Evolutionary conservation across 2,888 invertebrate genomes (phyloP), one percentile per base, ranked within the genome.

Genomic region (Antheraea assamensis): DNA sequence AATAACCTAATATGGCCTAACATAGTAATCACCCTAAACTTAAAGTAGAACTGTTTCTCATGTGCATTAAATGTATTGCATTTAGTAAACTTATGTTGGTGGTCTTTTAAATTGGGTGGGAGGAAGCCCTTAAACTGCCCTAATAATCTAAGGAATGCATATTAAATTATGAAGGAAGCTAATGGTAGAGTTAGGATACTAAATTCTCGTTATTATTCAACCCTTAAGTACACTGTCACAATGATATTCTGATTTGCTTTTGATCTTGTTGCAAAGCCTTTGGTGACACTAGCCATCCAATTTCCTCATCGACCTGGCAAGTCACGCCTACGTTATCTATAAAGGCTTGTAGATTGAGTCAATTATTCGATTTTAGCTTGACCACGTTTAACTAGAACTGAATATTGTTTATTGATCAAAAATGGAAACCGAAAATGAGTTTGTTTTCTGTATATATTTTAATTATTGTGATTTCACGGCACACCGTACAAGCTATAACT

Each of bases 301-400:
- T 68, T 31, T 35, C 21, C 31, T 68, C 35, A 68, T 68, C 68
- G 35, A 68, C 35, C 35, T 35, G 68, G 35, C 68, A n/a, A 68
- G 35, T 68, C 35, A 68, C 10, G 24, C 35, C 68, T 7, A 15
- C 31, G 35, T 21, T 68, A n/a, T 24, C 35, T 35, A 35, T 68
- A 68, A 35, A 68, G 68, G 35, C 68, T 35, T 8, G 21, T 35
- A 68, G 24, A 35, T 35, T 10, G 31, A 35, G 35, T 3, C 68
- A 35, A 68, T 68, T 68, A 68, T 35, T 68, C 21, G 13, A 21
- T 15, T 61, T 61, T 3, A 5, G 61, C 27, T 61, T 17, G 24
- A 30, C 61, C 17, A 4, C 61, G 27, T 30, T 61, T 17, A 61
- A 61, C 27, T 61, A 27, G 24, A 13, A 27, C 27, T 27, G 61